phyloP scores from a whole-genome alignment of 2,797 vertebrate species.

The Labeo calbasu region DNA sequence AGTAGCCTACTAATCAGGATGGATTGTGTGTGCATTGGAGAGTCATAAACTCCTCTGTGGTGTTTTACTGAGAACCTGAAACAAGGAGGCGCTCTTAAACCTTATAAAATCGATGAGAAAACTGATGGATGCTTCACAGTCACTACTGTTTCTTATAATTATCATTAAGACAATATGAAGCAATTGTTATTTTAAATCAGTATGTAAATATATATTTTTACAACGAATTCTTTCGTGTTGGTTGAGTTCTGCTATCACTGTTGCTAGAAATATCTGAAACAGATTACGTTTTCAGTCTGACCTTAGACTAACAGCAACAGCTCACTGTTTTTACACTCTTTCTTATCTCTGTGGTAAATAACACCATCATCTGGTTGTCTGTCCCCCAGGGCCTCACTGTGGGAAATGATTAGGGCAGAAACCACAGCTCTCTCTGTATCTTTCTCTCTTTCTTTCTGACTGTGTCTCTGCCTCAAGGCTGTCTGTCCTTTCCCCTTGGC shows the following conservation, averaged over 20 bases:
- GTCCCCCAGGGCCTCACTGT: conserved; percentile 50
- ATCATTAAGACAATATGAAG: background rate
- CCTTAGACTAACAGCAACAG: conserved; percentile 13
- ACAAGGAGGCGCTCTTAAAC: conserved; percentile 64
- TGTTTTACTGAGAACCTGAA: conserved; percentile 39
- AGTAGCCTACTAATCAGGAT: background rate
- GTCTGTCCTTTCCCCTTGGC: background rate
- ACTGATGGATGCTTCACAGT: background rate
- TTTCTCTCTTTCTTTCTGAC: background rate
- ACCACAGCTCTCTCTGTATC: conserved; percentile 13
- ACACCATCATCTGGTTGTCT: conserved; percentile 10
- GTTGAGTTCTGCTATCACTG: background rate
- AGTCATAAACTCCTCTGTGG: background rate
- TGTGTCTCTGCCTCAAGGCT: conserved; percentile 8
- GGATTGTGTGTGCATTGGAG: background rate
- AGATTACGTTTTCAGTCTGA: background rate
- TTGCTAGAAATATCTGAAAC: background rate
- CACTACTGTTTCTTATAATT: background rate
- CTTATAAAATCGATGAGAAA: conserved; percentile 25
- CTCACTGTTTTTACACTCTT: conserved; percentile 22
- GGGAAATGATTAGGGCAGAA: conserved; percentile 53
- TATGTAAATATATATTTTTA: background rate
- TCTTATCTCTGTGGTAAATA: conserved; percentile 46
- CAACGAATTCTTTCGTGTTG: background rate
- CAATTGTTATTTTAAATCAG: background rate